Percentiles rank a stretch among this genome's conserved stretches.
Conservation (phyloP, 2,113 vertebrate species). For the Onychostoma macrolepis region DNA sequence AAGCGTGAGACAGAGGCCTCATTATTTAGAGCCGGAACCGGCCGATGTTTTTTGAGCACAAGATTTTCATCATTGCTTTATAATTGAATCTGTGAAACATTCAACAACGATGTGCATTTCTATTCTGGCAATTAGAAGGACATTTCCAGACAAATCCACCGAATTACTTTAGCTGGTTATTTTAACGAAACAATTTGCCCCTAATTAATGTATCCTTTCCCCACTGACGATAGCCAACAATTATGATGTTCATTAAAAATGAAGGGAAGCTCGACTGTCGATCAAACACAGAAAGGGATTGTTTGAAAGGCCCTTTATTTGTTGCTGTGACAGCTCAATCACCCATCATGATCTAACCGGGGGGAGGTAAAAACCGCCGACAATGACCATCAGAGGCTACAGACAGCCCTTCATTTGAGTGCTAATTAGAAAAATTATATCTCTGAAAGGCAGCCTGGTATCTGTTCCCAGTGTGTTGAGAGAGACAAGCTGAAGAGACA, state of each 20-base stretch:
- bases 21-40: background rate
- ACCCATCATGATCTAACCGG: constrained; percentile 1
- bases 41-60: background rate
- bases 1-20: background rate
- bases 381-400: constrained; percentile 35
- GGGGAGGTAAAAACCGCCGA: constrained; percentile 21
- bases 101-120: background rate
- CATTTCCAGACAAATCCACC: background rate
- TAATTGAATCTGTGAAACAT: background rate
- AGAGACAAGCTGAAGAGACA: constrained; percentile 33
- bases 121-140: background rate
- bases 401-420: constrained; percentile 37
- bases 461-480: constrained; percentile 40
- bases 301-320: constrained; percentile 41
- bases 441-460: constrained; percentile 42
- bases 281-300: constrained; percentile 42
- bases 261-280: constrained; percentile 28
- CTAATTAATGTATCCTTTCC: constrained; percentile 14
- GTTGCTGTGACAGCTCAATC: constrained; percentile 45
- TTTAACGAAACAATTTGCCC: background rate
- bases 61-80: background rate
- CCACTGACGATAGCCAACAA: constrained; percentile 14
- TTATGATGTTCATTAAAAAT: constrained; percentile 50
- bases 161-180: background rate
- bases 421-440: constrained; percentile 49